Percentiles rank a stretch among this genome's conserved stretches.
Evolutionary conservation across 2,797 vertebrate species (phyloP).

Genomic region (Trachops cirrhosus): DNA sequence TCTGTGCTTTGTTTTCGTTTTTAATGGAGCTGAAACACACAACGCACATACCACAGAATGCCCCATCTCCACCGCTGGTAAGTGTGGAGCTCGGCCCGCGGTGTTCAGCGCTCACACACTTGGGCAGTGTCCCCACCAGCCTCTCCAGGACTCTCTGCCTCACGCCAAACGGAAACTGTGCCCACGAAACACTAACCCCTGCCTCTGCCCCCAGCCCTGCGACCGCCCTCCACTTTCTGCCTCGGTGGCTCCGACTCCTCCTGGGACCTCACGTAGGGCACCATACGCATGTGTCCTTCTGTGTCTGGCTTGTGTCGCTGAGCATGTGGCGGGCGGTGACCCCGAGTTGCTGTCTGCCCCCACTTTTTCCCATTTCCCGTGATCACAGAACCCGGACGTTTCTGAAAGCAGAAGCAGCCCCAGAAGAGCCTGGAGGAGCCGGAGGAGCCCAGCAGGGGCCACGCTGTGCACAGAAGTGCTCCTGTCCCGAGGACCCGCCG

Average conservation of each 20-base stretch:
- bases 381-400: neutral
- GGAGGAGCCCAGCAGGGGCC: neutral
- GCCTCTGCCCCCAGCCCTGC: neutral
- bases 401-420: neutral
- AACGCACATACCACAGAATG: neutral
- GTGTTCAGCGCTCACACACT: fast-evolving
- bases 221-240: neutral
- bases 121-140: too few species aligned
- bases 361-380: neutral
- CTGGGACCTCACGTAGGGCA: neutral
- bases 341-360: neutral
- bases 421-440: neutral
- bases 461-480: too few species aligned
- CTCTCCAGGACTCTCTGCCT: neutral
- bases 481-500: too few species aligned
- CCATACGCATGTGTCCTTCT: neutral
- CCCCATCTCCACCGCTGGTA: neutral
- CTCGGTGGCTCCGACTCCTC: neutral
- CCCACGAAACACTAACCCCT: neutral
- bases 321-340: neutral
- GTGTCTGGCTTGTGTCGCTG: neutral
- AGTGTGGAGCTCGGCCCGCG: neutral
- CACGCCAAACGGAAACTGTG: neutral
- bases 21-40: neutral
- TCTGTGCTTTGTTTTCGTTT: neutral